Evolutionary conservation across 2,113 vertebrate species (phyloP).

Genomic region (Chinchilla lanigera): DNA sequence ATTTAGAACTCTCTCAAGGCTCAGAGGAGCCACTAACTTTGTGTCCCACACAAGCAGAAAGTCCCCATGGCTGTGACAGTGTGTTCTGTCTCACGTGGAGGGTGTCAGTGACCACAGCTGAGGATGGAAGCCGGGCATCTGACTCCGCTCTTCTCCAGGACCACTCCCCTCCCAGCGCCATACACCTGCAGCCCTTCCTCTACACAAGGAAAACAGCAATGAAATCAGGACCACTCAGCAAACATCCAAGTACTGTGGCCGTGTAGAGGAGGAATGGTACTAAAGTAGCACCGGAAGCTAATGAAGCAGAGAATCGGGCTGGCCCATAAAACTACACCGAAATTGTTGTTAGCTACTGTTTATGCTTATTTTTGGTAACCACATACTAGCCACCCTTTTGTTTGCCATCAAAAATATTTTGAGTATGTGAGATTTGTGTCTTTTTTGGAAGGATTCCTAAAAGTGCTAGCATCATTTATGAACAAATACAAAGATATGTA

Average conservation of each 20-base stretch:
- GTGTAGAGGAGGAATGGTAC: not conserved
- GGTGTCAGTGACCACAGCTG: not conserved
- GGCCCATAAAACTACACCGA: not conserved
- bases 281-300: not conserved
- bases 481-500: not conserved
- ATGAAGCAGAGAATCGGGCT: not conserved
- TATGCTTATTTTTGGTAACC: not conserved
- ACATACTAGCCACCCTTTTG: not conserved
- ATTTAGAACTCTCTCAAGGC: not conserved
- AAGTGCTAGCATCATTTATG: not conserved
- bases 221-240: not conserved
- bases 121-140: not conserved
- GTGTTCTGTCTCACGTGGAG: not conserved
- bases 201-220: not conserved
- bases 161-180: too few species aligned
- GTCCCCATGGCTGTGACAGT: not conserved
- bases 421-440: not conserved
- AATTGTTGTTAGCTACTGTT: not conserved
- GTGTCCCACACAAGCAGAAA: not conserved
- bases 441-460: not conserved
- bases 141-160: not conserved
- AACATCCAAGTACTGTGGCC: not conserved
- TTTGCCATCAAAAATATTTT: not conserved
- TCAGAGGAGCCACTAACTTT: not conserved
- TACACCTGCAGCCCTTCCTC: fast-evolving